Evolutionary conservation across 2,113 vertebrate species (phyloP).

Genomic region (Rhipidura dahli): DNA sequence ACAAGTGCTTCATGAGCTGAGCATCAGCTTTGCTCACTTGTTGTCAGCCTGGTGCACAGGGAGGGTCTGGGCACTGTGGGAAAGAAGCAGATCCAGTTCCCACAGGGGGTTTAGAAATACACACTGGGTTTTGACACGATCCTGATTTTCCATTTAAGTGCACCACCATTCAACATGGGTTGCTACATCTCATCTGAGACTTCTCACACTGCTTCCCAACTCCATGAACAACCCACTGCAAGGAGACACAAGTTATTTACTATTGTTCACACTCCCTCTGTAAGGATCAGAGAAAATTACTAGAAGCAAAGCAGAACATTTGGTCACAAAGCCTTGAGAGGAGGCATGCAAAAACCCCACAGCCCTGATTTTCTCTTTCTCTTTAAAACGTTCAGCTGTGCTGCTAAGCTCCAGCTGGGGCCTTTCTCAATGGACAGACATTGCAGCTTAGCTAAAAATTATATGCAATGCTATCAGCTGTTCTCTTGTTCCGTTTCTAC

Average conservation of each 20-base stretch:
- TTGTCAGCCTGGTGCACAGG: not conserved
- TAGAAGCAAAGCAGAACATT: not conserved
- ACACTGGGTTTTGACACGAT: not conserved
- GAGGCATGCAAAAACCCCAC: not conserved
- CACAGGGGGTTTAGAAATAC: not conserved
- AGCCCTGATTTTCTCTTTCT: not conserved
- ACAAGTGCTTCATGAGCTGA: not conserved
- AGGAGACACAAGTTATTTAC: not conserved
- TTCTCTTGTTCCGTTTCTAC: not conserved
- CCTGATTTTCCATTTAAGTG: not conserved
- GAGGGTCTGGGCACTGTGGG: not conserved
- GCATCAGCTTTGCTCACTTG: not conserved
- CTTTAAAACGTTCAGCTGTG: not conserved
- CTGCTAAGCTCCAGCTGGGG: not conserved
- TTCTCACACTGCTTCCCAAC: not conserved
- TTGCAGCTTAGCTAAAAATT: not conserved
- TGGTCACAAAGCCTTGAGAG: not conserved
- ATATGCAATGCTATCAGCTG: not conserved
- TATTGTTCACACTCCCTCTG: not conserved
- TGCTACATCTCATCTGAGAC: not conserved
- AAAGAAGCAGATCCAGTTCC: not conserved
- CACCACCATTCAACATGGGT: fast-evolving
- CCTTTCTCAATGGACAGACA: not conserved
- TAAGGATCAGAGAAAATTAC: not conserved
- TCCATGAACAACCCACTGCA: not conserved